Evolutionary conservation across 1,140 invertebrate species (phyloP), one percentile per base, ranked within the genome.

Genomic region (Ctenoplectra terminalis): DNA sequence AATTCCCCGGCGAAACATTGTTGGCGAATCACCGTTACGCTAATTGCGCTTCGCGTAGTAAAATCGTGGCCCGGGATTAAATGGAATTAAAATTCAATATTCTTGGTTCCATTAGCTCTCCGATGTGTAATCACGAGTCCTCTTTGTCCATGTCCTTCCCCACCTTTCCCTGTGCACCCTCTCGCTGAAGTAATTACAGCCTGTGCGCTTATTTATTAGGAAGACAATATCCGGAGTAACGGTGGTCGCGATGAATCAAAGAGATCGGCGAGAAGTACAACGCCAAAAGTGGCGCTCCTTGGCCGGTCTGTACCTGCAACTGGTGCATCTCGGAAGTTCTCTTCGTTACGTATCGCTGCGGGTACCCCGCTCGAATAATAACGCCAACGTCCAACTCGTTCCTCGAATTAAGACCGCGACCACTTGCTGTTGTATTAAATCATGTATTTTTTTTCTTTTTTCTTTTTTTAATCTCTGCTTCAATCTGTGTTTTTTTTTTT

Each of bases 191-290:
- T 81, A 81, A 81, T 81, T 75, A 40, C 60, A 9, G 7, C 8
- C 37, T 50, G 17, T 7, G 11, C 26, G 56, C 29, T 40, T 66
- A 56, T 81, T 81, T 81, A 81, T 75, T 54, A 56, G 61, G 31
- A 58, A 75, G 61, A 81, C 61, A 75, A 81, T 75, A 75, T 75
- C 48, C 71, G 71, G 50, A 52, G 37, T 81, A 81, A 81, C 78
- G 78, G 78, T 66, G 56, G 50, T 50, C 71, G n/a, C 56, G 23
- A 56, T 74, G 71, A 66, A 75, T 56, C 60, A 37, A 66, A 46
- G 17, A 56, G 71, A 58, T 58, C 8, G 17, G 34, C 34, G 26
- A 15, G 23, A 72, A 70, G 17, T 52, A 50, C 58, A 34, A 52
- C 56, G 7, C n/a, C 40, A n/a, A n/a, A 37, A 61, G 54, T n/a